Conservation (phyloP, 2,797 vertebrate species). For the Linurgus olivaceus region DNA sequence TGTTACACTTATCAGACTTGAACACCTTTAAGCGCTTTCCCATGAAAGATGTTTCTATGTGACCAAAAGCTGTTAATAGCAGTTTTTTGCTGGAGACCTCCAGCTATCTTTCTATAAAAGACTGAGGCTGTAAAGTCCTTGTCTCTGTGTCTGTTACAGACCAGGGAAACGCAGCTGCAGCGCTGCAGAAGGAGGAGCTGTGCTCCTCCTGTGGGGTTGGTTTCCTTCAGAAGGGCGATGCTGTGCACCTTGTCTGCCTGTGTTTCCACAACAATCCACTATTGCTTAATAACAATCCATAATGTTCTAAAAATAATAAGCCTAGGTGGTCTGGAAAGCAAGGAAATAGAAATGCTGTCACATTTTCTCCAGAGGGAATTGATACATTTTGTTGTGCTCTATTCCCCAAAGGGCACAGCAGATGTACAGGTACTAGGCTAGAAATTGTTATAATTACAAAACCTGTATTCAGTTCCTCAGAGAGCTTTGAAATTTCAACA, state of each 20-base stretch:
- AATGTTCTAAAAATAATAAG: constrained; percentile 64
- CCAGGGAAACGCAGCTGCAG: background rate
- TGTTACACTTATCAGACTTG: constrained; percentile 33
- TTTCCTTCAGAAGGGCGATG: background rate
- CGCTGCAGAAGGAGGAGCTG: background rate
- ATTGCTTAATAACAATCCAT: constrained; percentile 42
- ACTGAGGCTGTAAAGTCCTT: background rate
- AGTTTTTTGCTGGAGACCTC: background rate
- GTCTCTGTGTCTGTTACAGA: background rate
- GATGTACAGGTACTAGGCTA: constrained; percentile 66
- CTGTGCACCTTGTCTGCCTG: background rate
- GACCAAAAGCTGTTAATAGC: constrained; percentile 16
- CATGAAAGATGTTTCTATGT: background rate
- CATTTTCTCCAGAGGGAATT: constrained; percentile 29
- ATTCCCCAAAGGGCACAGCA: constrained; percentile 49
- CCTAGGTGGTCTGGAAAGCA: constrained; percentile 33
- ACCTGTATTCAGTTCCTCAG: constrained; percentile 49
- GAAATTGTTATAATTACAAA: constrained; percentile 72
- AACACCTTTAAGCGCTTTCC: constrained; percentile 24
- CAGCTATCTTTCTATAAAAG: background rate
- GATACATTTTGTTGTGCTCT: constrained; percentile 53
- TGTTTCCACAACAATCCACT: constrained; percentile 13
- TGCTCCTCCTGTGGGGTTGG: background rate
- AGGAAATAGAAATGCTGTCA: constrained; percentile 61
- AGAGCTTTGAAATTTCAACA: constrained; percentile 67